phyloP scores from a whole-genome alignment of 2,113 vertebrate species.

The Lonchura striata region DNA sequence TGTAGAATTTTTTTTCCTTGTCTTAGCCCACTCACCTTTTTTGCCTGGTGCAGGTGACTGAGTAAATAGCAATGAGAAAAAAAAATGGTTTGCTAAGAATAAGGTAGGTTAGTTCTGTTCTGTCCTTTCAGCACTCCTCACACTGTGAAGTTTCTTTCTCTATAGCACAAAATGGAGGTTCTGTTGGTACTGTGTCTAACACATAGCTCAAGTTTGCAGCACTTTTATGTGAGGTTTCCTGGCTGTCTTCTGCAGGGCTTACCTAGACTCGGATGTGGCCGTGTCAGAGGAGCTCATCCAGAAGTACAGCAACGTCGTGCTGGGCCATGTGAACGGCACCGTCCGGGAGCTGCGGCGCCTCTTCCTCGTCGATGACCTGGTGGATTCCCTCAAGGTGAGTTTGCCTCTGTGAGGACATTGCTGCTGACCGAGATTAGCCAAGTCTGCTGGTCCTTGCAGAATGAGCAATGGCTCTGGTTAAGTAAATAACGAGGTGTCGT shows the following conservation, averaged over 20 bases:
- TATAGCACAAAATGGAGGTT: background rate
- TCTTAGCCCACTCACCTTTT: background rate
- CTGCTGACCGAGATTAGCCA: background rate
- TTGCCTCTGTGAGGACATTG: background rate
- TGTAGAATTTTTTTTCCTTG: background rate
- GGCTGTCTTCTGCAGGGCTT: slow-evolving; percentile 74
- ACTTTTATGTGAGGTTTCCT: background rate
- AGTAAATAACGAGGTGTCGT: background rate
- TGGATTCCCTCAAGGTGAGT: slow-evolving; percentile 96
- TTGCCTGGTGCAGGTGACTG: background rate
- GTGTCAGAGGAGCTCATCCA: slow-evolving; percentile 87
- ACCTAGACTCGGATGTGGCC: slow-evolving; percentile 86
- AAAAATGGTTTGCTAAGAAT: background rate
- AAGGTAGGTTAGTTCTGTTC: background rate
- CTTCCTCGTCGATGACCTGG: slow-evolving; percentile 95
- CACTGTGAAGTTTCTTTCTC: rapidly evolving
- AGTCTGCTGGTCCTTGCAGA: background rate
- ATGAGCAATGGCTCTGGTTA: background rate
- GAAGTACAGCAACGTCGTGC: slow-evolving; percentile 87
- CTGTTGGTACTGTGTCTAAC: background rate
- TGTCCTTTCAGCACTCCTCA: background rate
- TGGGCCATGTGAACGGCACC: slow-evolving; percentile 82
- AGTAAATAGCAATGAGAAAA: background rate
- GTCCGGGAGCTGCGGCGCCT: slow-evolving; percentile 87
- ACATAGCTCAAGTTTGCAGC: rapidly evolving